Evolutionary conservation across 1,140 invertebrate species (phyloP).

Genomic region (Cepaea nemoralis): DNA sequence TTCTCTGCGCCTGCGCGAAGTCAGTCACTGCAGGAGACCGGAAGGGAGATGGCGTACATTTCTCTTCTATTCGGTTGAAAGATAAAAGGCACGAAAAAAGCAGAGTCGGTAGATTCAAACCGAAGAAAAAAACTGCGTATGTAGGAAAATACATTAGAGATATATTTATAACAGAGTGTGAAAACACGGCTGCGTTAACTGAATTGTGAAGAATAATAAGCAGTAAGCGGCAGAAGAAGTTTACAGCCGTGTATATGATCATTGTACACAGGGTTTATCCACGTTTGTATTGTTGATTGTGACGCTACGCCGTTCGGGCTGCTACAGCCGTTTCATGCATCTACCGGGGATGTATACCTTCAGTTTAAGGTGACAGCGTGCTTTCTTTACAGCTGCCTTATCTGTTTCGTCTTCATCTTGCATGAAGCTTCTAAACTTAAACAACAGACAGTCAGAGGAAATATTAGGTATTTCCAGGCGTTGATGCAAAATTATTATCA

Average conservation of each 20-base stretch:
- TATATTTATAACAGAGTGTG: conserved; percentile 11
- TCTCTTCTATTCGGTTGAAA: neutral
- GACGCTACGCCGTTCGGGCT: neutral
- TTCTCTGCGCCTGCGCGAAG: conserved; percentile 7
- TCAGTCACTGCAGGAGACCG: conserved; percentile 5
- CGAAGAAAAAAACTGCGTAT: neutral
- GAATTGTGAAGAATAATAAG: conserved; percentile 13
- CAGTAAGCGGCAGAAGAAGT: neutral
- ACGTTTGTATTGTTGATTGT: neutral
- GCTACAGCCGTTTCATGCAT: neutral
- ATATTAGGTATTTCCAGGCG: too few species aligned
- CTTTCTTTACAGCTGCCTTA: neutral
- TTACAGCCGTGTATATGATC: neutral
- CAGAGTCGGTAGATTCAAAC: neutral
- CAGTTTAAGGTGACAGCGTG: neutral
- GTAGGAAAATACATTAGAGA: neutral
- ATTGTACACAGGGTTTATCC: neutral
- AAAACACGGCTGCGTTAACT: conserved; percentile 1
- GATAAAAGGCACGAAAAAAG: neutral
- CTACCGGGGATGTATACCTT: neutral
- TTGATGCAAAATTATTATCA: too few species aligned
- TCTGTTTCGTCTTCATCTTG: neutral
- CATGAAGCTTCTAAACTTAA: too few species aligned
- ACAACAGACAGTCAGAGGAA: too few species aligned
- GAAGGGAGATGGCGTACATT: neutral